Percentiles rank a stretch among this genome's conserved stretches.
These are phyloP conservation scores for Catostomus latipinnis DNA, from an alignment of 2,797 vertebrate species.

Conservation along the genomic window DNA sequence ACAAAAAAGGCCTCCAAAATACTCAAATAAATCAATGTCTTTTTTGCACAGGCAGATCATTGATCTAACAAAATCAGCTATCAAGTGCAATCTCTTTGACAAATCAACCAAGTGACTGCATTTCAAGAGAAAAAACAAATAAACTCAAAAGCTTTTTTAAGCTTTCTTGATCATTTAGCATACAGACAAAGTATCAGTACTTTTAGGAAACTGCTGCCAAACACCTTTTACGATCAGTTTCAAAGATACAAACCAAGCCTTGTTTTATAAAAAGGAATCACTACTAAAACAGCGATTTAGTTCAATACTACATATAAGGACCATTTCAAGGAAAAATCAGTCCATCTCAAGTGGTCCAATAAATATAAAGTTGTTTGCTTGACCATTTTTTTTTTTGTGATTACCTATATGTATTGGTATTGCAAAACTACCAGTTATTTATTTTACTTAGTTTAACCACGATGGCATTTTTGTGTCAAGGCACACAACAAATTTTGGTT, in stretches of 20 bases:
- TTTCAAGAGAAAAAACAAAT: neutral
- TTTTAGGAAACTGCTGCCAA: neutral
- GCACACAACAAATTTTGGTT: too few relatives aligned
- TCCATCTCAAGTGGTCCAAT: too few relatives aligned
- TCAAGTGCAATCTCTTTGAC: constrained; percentile 24
- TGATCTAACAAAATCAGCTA: constrained; percentile 11
- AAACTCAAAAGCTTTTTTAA: neutral
- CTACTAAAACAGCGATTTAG: neutral
- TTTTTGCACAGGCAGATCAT: constrained; percentile 9
- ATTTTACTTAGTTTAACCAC: too few relatives aligned
- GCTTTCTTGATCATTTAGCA: neutral
- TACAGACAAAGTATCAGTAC: neutral
- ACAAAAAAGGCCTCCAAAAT: neutral
- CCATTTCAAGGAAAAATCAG: too few relatives aligned
- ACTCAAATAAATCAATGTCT: constrained; percentile 21
- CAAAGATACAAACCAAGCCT: neutral
- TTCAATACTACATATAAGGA: neutral
- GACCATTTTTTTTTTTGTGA: too few relatives aligned
- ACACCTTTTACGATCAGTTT: neutral
- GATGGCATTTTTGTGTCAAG: too few relatives aligned
- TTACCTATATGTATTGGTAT: too few relatives aligned
- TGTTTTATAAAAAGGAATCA: neutral
- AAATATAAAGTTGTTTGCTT: too few relatives aligned
- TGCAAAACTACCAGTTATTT: too few relatives aligned
- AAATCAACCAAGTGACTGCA: constrained; percentile 2